A percentile compares a stretch with the other conserved stretches of the same genome.
These are phyloP conservation scores for Drosophila aff. DNA, from an alignment of 1,140 invertebrate genomes.

Conservation along the genomic window DNA sequence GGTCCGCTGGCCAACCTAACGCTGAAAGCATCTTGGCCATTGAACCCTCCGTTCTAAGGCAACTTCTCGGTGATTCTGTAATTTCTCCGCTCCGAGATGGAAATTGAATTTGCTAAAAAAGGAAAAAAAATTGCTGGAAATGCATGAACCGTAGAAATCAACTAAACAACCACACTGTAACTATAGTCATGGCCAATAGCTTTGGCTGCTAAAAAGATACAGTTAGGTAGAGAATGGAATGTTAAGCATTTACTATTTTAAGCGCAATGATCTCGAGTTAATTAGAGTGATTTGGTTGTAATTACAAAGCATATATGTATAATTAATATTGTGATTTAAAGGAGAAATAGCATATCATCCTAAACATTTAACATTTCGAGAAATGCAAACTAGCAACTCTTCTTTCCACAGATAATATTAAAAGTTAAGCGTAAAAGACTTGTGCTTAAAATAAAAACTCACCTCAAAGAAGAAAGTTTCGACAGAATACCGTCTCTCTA, in stretches of 20 bases:
- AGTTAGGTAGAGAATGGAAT: constrained; percentile 10
- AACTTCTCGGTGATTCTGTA: constrained; percentile 40
- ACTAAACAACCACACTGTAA: constrained; percentile 3
- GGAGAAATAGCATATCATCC: neutral
- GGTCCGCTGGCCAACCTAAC: constrained; percentile 33
- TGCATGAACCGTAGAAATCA: constrained; percentile 35
- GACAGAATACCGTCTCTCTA: neutral
- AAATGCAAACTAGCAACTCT: too few species aligned
- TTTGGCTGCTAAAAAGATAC: neutral
- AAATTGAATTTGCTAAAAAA: constrained; percentile 29
- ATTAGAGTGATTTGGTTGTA: neutral
- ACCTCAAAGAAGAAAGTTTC: neutral
- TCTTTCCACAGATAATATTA: neutral
- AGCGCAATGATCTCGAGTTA: neutral
- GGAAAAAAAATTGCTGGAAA: constrained; percentile 6
- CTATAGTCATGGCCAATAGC: constrained; percentile 11
- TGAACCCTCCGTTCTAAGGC: constrained; percentile 38
- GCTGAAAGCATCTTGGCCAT: constrained; percentile 42
- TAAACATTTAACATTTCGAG: neutral
- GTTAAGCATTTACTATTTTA: neutral
- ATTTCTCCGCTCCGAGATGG: constrained; percentile 19
- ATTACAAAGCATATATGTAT: fast-evolving
- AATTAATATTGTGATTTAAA: neutral
- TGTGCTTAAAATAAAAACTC: neutral
- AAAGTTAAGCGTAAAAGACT: neutral